Conservation (phyloP, 2,113 vertebrate species). For the Eulacestoma nigropectus region DNA sequence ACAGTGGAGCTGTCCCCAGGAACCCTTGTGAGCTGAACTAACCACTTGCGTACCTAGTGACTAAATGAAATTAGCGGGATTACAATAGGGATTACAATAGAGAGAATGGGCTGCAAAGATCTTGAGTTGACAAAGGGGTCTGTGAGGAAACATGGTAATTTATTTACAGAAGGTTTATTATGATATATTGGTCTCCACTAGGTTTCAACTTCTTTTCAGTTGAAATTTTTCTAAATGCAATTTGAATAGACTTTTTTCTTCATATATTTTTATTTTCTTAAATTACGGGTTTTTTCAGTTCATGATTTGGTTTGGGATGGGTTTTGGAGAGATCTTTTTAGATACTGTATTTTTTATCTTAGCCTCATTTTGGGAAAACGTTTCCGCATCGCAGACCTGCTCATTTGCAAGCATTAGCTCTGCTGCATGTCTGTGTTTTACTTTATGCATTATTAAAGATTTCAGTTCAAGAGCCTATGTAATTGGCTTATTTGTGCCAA, state of each 20-base stretch:
- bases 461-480: slow-evolving; percentile 26
- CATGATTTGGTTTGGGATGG: not conserved
- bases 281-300: not conserved
- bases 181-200: not conserved
- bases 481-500: slow-evolving; percentile 47
- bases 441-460: slow-evolving; percentile 54
- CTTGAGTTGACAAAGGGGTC: not conserved
- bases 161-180: not conserved
- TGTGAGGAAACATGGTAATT: not conserved
- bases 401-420: slow-evolving; percentile 46
- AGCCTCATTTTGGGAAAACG: not conserved
- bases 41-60: fast-evolving
- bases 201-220: not conserved
- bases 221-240: not conserved
- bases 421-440: not conserved
- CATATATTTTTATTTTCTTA: not conserved
- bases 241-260: not conserved
- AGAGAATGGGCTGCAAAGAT: not conserved
- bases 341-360: not conserved
- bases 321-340: not conserved
- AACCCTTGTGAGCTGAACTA: not conserved
- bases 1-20: not conserved
- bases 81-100: not conserved
- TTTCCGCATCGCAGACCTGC: not conserved
- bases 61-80: not conserved